phyloP scores from a whole-genome alignment of 1,140 invertebrate genomes.

The Drosophila saltans region DNA sequence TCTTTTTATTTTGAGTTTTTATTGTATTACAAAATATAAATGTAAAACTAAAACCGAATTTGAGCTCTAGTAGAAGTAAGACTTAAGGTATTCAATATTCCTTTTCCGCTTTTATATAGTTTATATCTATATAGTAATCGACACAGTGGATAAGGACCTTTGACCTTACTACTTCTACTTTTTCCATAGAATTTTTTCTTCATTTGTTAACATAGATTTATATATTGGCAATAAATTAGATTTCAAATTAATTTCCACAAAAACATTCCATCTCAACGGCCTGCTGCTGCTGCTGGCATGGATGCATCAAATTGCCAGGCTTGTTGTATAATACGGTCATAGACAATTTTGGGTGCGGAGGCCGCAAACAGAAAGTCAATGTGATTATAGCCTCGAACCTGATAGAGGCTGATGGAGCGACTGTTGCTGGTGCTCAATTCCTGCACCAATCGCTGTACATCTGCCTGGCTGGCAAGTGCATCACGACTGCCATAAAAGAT shows the following conservation, averaged over 20 bases:
- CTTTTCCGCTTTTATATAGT: neutral
- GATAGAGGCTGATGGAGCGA: slow-evolving; percentile 44
- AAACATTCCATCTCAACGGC: slow-evolving; percentile 14
- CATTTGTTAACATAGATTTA: slow-evolving; percentile 4
- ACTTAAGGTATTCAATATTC: neutral
- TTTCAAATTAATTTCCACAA: slow-evolving; percentile 2
- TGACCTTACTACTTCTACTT: neutral
- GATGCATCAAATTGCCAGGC: slow-evolving; percentile 42
- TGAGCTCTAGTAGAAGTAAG: slow-evolving; percentile 24
- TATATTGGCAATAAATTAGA: slow-evolving; percentile 10
- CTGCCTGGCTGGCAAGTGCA: slow-evolving; percentile 51
- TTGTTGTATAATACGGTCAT: slow-evolving; percentile 65
- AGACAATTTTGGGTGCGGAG: slow-evolving; percentile 58
- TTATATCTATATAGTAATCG: neutral
- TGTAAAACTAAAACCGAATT: slow-evolving; percentile 48
- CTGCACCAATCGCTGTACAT: slow-evolving; percentile 47
- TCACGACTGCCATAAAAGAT: slow-evolving; percentile 69
- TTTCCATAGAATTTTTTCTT: neutral
- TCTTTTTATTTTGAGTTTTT: slow-evolving; percentile 42
- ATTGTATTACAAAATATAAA: slow-evolving; percentile 61
- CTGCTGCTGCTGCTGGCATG: neutral
- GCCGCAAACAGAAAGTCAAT: slow-evolving; percentile 71
- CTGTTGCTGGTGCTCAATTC: slow-evolving; percentile 62
- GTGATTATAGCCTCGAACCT: slow-evolving; percentile 72
- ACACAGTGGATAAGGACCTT: neutral